Percentiles rank a stretch among this genome's conserved stretches.
phyloP scores from a whole-genome alignment of 2,113 vertebrate species.

The Bubalus kerabau region DNA sequence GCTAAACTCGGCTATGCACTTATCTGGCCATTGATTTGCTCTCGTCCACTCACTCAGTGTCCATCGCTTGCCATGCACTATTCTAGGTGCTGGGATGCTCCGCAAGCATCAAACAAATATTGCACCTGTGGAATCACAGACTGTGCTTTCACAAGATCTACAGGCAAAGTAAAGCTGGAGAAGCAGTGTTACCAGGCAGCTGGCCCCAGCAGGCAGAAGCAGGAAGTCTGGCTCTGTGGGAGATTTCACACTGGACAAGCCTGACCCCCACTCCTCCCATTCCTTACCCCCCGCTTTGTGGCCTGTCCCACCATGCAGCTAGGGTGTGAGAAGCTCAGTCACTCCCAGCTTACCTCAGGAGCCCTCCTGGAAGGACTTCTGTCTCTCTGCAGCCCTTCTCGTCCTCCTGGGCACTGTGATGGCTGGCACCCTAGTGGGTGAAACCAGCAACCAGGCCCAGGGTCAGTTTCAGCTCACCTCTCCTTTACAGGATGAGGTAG shows the following conservation, averaged over 20 bases:
- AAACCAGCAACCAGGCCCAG: background rate
- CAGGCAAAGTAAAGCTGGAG: background rate
- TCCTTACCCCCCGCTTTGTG: background rate
- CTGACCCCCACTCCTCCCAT: background rate
- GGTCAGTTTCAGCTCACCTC: background rate
- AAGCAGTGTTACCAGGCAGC: background rate
- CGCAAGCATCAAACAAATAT: background rate
- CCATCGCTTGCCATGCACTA: fast-evolving
- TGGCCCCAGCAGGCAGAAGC: background rate
- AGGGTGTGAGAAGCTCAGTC: background rate
- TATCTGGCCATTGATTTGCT: background rate
- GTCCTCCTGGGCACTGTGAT: background rate
- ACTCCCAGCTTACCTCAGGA: background rate
- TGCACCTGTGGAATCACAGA: background rate
- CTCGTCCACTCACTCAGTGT: background rate
- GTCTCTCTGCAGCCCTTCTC: background rate
- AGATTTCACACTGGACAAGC: background rate
- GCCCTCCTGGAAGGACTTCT: background rate
- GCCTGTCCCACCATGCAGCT: background rate
- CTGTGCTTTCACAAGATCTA: background rate
- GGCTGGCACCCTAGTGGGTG: background rate
- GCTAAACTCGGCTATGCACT: background rate
- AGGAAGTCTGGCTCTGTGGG: background rate
- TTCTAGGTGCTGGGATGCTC: background rate
- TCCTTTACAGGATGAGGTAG: background rate